Conservation (phyloP, 1,140 invertebrate species). For the Drosophila nebulosa region DNA sequence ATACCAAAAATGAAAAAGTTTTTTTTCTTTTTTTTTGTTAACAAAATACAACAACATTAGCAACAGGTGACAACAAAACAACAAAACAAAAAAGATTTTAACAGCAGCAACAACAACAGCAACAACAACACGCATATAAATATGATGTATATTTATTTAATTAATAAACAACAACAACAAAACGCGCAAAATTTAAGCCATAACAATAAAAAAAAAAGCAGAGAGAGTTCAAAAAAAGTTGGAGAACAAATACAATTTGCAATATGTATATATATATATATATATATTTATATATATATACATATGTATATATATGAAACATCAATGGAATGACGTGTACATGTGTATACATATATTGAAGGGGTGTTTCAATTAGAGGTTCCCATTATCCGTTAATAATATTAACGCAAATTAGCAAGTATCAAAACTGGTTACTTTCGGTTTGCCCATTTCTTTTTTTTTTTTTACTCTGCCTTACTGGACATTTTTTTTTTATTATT, state of each 20-base stretch:
- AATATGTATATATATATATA: neutral
- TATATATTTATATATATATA: no score
- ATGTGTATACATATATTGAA: neutral
- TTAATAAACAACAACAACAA: slow-evolving; percentile 39
- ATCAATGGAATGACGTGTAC: neutral
- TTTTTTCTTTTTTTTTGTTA: no score
- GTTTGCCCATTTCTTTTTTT: neutral
- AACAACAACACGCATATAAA: slow-evolving; percentile 20
- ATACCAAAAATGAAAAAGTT: slow-evolving; percentile 29
- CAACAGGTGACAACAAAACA: slow-evolving; percentile 61
- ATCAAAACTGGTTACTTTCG: neutral
- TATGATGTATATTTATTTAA: slow-evolving; percentile 41
- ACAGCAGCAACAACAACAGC: slow-evolving; percentile 24
- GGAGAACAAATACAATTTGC: slow-evolving; percentile 26
- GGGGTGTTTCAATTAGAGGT: neutral
- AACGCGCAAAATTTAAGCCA: slow-evolving; percentile 22
- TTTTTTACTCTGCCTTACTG: no score
- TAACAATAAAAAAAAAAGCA: no score
- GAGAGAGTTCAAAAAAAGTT: no score
- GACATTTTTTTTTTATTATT: no score
- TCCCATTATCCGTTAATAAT: neutral
- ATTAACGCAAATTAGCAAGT: neutral
- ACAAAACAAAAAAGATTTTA: slow-evolving; percentile 28
- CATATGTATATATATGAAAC: neutral
- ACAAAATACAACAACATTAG: slow-evolving; percentile 36